A percentile compares a stretch with the other conserved stretches of the same genome.
phyloP scores from a whole-genome alignment of 2,113 vertebrate species.

The Ceuthmochares aereus region DNA sequence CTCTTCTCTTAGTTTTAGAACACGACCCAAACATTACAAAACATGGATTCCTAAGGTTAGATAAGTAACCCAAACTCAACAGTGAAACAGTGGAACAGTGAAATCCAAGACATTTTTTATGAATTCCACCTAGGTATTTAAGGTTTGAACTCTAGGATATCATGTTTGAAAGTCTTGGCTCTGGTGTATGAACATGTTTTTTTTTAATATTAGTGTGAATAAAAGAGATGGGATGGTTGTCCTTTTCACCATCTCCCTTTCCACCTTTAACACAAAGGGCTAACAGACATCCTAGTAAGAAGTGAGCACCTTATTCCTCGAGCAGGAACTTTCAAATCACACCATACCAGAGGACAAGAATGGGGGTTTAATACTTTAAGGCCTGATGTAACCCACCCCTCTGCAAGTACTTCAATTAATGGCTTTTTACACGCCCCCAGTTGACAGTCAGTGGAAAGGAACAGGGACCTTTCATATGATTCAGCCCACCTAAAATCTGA shows the following conservation, averaged over 20 bases:
- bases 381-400: neutral
- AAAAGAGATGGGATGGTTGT: neutral
- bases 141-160: neutral
- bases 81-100: neutral
- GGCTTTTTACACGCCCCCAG: neutral
- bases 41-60: neutral
- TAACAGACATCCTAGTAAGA: neutral
- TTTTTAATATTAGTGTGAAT: neutral
- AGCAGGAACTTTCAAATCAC: neutral
- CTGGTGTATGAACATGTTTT: rapidly evolving
- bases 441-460: neutral
- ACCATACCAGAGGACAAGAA: neutral
- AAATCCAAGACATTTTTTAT: neutral
- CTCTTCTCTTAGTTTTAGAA: neutral
- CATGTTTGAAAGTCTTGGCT: neutral
- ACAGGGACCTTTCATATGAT: neutral
- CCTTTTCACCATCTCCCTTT: neutral
- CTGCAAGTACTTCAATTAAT: neutral
- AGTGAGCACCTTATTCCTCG: neutral
- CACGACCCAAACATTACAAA: neutral
- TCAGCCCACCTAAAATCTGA: constrained; percentile 12
- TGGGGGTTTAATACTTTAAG: neutral
- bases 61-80: neutral
- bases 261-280: neutral
- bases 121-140: neutral